These are phyloP conservation scores for Ceratothoa steindachneri DNA, from an alignment of 2,888 invertebrate genomes.

Conservation along the genomic window DNA sequence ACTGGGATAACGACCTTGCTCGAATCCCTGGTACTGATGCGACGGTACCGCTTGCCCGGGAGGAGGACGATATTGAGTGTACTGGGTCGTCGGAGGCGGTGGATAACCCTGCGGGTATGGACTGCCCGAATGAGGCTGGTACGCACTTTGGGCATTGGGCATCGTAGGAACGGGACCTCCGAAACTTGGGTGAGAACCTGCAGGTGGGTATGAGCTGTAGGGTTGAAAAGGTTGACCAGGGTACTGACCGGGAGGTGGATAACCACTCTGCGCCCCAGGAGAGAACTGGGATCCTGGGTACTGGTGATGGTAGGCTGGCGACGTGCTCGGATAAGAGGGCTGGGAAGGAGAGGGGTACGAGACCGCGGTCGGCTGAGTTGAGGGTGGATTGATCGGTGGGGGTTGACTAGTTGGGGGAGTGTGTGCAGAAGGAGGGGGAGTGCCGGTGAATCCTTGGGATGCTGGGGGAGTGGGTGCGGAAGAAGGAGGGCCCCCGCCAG, in stretches of 20 bases:
- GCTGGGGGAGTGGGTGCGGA: background rate
- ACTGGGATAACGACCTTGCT: conserved; percentile 42
- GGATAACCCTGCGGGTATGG: conserved; percentile 19
- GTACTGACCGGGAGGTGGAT: conserved; percentile 4
- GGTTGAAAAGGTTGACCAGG: conserved; percentile 1
- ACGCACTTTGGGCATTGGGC: conserved; percentile 3
- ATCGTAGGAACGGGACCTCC: conserved; percentile 1
- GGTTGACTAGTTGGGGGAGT: background rate
- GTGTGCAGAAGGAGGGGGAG: background rate
- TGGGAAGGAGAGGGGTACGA: background rate
- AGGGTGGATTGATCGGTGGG: background rate
- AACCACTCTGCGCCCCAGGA: background rate
- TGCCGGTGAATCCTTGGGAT: background rate
- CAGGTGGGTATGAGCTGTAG: background rate
- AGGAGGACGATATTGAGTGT: conserved; percentile 41
- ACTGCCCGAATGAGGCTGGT: background rate
- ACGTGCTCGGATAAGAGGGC: background rate
- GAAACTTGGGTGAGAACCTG: background rate
- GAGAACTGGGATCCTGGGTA: conserved; percentile 1
- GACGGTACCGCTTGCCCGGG: conserved; percentile 38
- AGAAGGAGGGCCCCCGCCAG: background rate
- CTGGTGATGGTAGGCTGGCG: conserved; percentile 7
- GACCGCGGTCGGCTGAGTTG: background rate
- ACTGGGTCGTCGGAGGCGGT: conserved; percentile 44
- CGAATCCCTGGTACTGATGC: conserved; percentile 42